These are phyloP conservation scores for Rhabdomys pumilio DNA, from an alignment of 2,797 vertebrate genomes.

Conservation along the genomic window DNA sequence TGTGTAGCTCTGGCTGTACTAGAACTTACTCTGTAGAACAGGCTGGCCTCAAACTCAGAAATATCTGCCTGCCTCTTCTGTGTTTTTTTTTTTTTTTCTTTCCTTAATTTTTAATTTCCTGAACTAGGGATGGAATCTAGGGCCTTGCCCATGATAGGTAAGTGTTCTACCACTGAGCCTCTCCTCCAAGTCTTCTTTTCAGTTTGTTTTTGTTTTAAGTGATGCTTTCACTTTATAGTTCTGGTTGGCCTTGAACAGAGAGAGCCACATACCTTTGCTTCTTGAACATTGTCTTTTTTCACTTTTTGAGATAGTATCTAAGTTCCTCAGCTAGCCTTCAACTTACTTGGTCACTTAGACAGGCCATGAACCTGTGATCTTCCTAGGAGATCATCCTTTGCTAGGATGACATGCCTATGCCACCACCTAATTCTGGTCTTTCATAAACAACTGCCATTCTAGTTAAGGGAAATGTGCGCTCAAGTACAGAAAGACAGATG, in stretches of 20 bases:
- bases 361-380: not conserved
- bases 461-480: constrained; percentile 38
- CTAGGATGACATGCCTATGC: no score
- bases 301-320: not conserved
- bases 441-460: not conserved
- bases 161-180: not conserved
- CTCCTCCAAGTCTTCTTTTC: not conserved
- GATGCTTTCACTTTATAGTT: not conserved
- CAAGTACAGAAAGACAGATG: not conserved
- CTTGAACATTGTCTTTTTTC: not conserved
- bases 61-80: not conserved
- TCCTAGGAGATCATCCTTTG: not conserved
- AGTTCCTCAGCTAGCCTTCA: not conserved
- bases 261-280: not conserved
- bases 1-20: not conserved
- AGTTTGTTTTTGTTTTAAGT: not conserved
- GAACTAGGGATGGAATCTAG: not conserved
- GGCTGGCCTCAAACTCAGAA: not conserved
- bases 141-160: not conserved
- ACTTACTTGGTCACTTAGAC: not conserved
- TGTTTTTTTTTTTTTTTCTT: not conserved
- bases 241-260: not conserved
- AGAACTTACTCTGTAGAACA: not conserved
- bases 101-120: not conserved
- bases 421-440: not conserved